Evolutionary conservation across 1,140 invertebrate species (phyloP), one percentile per base, ranked within the genome.

Genomic region (Bombus cullumanus): DNA sequence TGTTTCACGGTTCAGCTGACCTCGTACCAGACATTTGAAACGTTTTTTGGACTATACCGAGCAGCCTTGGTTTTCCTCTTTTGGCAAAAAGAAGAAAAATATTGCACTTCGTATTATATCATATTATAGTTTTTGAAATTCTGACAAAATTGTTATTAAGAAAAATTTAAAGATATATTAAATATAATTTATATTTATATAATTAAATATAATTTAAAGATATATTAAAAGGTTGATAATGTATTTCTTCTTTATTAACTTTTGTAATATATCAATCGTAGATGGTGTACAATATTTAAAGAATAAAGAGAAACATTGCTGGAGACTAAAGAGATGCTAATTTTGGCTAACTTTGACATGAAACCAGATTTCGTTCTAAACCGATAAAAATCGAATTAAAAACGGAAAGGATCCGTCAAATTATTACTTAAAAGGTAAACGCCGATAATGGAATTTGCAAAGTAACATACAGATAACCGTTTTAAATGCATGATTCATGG

Each of bases 11-110:
- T 22, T 88, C 64, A 25, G 53, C 31, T 84, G 75, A 84, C 75
- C 47, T 86, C 62, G 69, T 83, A 59, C 34, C 15, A 77, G 31
- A 69, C 57, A 87, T 87, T 88, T 80, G 15, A 34, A 77, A 18
- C 43, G 28, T 62, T 34, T 34, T 64, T 43, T n/a, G 43, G 39
- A 69, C 8, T 18, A 25, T 5, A 5, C 15, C 15, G 9, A 13
- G 0, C 12, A 73, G 62, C 25, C 71, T 82, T 82, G 57, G 8
- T 62, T 64, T 28, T 22, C 13, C 34, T 31, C 5, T 8, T 22
- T 37, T 10, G 3, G 2, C 3, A 22, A 39, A 59, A 57, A 39
- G 10, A 37, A 68, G 10, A 47, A n/a, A 34, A 25, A 43, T 43
- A 73, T 43, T 57, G 34, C 2, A 39, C 1, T 41, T 53, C 6